Evolutionary conservation across 2,113 vertebrate genomes (phyloP), one percentile per base, ranked within the genome.

Genomic region (Lathamus discolor): DNA sequence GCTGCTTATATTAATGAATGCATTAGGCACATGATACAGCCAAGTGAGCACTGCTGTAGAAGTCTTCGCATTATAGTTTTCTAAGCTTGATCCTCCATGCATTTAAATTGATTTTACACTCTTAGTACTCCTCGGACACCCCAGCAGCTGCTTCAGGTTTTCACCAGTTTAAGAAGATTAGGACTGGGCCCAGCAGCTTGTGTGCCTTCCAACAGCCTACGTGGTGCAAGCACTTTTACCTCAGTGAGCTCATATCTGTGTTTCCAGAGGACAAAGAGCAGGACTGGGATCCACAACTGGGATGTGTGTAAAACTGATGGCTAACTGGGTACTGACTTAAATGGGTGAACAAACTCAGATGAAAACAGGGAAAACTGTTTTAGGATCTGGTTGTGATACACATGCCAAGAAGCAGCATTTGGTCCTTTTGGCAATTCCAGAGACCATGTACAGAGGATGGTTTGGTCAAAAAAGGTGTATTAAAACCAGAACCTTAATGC

Each of bases 31-130:
- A 37, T 2, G 19, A 49, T 59, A 68, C 61, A 91, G 72, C 64
- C 92, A 88, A 81, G 41, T 44, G 83, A 95, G 39, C 57, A 18
- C 64, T 94, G 90, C 93, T 86, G 79, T 18, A 94, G 51, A 70
- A 90, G 62, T 17, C 64, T 63, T 83, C 76, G 46, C 61, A 20
- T 86, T 61, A 67, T 2, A 43, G 74, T 64, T 92, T 86, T 92
- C 64, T 31, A 72, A 74, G 73, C 79, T 94, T 81, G 46, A 84
- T 95, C 83, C 61, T 95, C 59, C 64, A 59, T 0, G 3, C 88
- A 41, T 68, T 88, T 94, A 68, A 93, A 95, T 78, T 69, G 87
- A 83, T 96, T 97, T 95, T 95, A 95, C 44, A 57, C 57, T 85
- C 84, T 92, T 18, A 49, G 55, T 69, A 63, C 84, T 69, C 89